A percentile compares a stretch with the other conserved stretches of the same genome.
Conservation (phyloP, 2,888 invertebrate species). For the Siphlonurus alternatus region DNA sequence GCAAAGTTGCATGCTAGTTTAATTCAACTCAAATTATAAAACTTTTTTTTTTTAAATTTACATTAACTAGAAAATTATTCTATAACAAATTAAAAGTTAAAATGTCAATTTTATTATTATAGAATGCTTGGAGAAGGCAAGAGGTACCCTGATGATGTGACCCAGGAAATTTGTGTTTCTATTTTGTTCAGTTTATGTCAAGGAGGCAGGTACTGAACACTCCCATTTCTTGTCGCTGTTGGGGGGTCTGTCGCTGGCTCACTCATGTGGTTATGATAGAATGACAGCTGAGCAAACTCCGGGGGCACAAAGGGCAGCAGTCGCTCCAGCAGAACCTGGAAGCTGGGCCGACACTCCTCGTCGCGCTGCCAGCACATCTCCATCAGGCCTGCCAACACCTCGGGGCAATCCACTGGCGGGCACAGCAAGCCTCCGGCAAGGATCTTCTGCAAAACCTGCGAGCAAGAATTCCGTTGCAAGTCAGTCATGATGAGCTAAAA, state of each 20-base stretch:
- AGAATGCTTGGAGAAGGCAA: neutral
- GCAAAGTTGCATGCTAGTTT: too few relatives aligned
- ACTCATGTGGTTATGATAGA: slow-evolving; percentile 24
- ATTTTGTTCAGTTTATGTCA: neutral
- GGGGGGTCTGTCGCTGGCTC: neutral
- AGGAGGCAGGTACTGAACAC: neutral
- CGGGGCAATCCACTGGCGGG: slow-evolving; percentile 46
- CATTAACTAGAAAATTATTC: too few relatives aligned
- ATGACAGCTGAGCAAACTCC: slow-evolving; percentile 40
- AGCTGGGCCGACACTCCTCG: slow-evolving; percentile 44
- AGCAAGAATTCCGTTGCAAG: too few relatives aligned
- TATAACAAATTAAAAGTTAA: too few relatives aligned
- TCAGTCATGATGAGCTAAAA: too few relatives aligned
- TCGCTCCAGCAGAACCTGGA: slow-evolving; percentile 39
- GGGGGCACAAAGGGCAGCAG: slow-evolving; percentile 36
- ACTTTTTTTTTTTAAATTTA: too few relatives aligned
- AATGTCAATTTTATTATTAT: neutral
- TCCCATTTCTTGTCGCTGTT: neutral
- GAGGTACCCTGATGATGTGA: neutral
- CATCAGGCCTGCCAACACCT: slow-evolving; percentile 46
- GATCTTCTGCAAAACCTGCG: slow-evolving; percentile 34
- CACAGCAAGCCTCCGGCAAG: slow-evolving; percentile 38
- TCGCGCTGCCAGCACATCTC: slow-evolving; percentile 46
- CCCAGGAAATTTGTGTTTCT: neutral
- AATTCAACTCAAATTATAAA: too few relatives aligned